phyloP scores from a whole-genome alignment of 1,140 invertebrate genomes.

The Leptinotarsa texana region DNA sequence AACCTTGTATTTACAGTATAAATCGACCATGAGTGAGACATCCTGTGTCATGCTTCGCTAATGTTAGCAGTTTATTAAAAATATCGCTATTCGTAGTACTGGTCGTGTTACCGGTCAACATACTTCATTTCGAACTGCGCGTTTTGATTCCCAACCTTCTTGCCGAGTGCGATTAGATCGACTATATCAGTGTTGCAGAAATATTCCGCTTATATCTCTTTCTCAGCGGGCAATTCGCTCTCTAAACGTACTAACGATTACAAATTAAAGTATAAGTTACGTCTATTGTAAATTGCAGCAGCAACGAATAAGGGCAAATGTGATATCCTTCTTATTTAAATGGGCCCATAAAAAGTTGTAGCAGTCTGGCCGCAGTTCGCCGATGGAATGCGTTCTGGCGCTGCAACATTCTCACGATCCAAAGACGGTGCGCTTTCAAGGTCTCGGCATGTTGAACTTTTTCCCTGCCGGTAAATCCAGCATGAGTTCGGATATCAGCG shows the following conservation, averaged over 20 bases:
- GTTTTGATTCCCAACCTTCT: background rate
- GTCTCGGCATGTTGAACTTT: slow-evolving; percentile 9
- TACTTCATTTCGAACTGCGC: background rate
- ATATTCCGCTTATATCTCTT: background rate
- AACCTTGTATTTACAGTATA: too few relatives aligned
- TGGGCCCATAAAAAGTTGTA: slow-evolving; percentile 23
- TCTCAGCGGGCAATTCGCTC: background rate
- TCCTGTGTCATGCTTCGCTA: too few relatives aligned
- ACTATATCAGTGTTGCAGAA: background rate
- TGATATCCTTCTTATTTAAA: slow-evolving; percentile 25
- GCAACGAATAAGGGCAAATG: slow-evolving; percentile 23
- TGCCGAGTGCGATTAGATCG: background rate
- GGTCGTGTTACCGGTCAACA: background rate
- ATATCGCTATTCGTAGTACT: background rate
- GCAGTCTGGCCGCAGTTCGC: slow-evolving; percentile 10
- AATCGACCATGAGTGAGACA: too few relatives aligned
- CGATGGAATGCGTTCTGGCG: slow-evolving; percentile 37
- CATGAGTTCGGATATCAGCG: background rate
- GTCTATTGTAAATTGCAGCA: slow-evolving; percentile 6
- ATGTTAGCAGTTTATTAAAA: background rate
- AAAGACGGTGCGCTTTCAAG: slow-evolving; percentile 33
- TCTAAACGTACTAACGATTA: background rate
- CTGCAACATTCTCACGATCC: slow-evolving; percentile 42
- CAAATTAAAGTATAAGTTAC: background rate
- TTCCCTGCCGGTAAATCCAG: background rate